These are phyloP conservation scores for Hesperia comma DNA, from an alignment of 2,888 invertebrate genomes.

Conservation along the genomic window DNA sequence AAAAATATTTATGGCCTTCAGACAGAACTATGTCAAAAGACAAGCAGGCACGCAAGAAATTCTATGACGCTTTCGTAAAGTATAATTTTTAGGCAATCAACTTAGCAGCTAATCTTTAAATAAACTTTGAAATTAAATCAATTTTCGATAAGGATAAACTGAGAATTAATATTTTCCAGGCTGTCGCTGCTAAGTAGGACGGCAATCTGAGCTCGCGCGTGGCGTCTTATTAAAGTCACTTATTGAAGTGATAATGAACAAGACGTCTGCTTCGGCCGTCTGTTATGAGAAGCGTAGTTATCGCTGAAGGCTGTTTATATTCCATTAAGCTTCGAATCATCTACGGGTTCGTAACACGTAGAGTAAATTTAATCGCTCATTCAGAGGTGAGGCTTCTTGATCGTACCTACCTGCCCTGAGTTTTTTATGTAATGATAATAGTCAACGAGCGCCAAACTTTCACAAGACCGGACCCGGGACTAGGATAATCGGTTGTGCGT, in stretches of 20 bases:
- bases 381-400: neutral
- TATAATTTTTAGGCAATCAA: too few species aligned
- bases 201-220: constrained; percentile 15
- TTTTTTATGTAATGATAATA: too few species aligned
- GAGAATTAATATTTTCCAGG: constrained; percentile 14
- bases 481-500: too few species aligned
- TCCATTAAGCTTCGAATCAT: constrained; percentile 47
- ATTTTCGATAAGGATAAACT: neutral
- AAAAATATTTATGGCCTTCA: too few species aligned
- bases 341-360: constrained; percentile 17
- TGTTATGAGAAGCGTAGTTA: constrained; percentile 38
- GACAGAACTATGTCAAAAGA: too few species aligned
- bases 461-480: too few species aligned
- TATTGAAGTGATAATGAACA: constrained; percentile 59
- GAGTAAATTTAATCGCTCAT: neutral
- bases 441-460: too few species aligned
- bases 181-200: constrained; percentile 5
- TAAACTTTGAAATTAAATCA: neutral
- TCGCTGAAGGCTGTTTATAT: constrained; percentile 46
- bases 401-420: neutral
- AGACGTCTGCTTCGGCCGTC: constrained; percentile 46
- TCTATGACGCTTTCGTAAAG: too few species aligned
- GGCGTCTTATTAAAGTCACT: constrained; percentile 56
- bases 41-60: too few species aligned
- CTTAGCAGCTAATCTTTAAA: neutral